Conservation (phyloP, 2,113 vertebrate species). For the Toxotes jaculatrix region DNA sequence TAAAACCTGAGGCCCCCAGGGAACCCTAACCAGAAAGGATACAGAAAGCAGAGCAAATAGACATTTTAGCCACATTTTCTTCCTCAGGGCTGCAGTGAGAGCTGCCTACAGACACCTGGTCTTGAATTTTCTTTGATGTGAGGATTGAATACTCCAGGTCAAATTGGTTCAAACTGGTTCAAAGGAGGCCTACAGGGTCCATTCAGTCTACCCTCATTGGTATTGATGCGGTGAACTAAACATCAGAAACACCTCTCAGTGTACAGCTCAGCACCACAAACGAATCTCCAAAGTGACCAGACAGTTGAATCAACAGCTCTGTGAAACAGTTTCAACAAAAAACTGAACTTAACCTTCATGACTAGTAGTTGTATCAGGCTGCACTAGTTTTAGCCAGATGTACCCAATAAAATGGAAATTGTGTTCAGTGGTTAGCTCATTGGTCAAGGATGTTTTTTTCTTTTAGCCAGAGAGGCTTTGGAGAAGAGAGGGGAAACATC, state of each 20-base stretch:
- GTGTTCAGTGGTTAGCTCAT: too few relatives aligned
- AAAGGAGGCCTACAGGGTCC: background rate
- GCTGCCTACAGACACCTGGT: too few relatives aligned
- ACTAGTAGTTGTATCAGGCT: too few relatives aligned
- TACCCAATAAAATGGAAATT: background rate
- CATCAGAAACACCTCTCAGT: too few relatives aligned
- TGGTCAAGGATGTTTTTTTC: too few relatives aligned
- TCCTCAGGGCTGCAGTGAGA: background rate
- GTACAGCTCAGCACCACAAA: background rate
- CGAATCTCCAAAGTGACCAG: background rate
- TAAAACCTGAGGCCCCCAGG: background rate
- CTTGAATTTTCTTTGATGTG: background rate
- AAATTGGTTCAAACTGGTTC: background rate
- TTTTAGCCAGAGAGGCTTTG: too few relatives aligned
- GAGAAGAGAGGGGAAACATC: too few relatives aligned
- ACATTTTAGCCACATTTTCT: background rate
- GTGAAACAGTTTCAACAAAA: background rate
- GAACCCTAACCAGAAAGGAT: background rate
- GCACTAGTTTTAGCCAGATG: background rate
- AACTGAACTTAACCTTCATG: background rate
- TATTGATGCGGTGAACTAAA: too few relatives aligned
- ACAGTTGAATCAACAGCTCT: background rate
- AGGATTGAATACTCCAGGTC: background rate
- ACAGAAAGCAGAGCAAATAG: background rate
- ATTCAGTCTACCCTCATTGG: background rate